Evolutionary conservation across 1,140 invertebrate genomes (phyloP).

Genomic region (Drosophila pruinosa): DNA sequence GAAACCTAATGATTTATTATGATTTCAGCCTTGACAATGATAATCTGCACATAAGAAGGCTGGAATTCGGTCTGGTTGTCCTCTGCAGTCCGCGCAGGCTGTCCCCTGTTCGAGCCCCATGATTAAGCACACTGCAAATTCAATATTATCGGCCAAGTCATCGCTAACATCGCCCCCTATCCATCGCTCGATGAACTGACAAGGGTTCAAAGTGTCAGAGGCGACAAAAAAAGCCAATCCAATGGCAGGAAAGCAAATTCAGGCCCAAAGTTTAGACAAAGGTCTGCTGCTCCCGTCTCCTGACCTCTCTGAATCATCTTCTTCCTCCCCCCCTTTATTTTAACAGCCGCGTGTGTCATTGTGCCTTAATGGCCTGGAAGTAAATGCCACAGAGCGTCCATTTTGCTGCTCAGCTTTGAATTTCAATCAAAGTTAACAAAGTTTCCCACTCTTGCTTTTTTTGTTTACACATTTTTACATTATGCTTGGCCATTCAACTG

Average conservation of each 20-base stretch:
- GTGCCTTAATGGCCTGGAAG: slow-evolving; percentile 51
- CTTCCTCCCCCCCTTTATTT: not conserved
- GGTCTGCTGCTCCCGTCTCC: not conserved
- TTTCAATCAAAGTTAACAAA: slow-evolving; percentile 46
- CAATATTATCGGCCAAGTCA: slow-evolving; percentile 37
- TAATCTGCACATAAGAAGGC: slow-evolving; percentile 30
- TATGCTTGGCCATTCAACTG: not conserved
- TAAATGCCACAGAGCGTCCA: slow-evolving; percentile 36
- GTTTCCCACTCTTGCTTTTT: slow-evolving; percentile 3
- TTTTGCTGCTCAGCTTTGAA: slow-evolving; percentile 25
- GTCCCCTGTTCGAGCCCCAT: not conserved
- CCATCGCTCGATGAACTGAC: slow-evolving; percentile 3
- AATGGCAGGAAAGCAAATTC: slow-evolving; percentile 26
- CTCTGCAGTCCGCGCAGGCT: slow-evolving; percentile 4
- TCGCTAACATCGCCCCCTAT: not conserved
- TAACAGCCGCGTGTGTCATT: slow-evolving; percentile 37
- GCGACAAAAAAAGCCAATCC: slow-evolving; percentile 43
- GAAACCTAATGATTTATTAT: slow-evolving; percentile 39
- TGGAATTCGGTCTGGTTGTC: slow-evolving; percentile 14
- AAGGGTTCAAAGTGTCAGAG: slow-evolving; percentile 31
- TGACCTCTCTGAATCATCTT: not conserved
- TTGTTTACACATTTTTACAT: slow-evolving; percentile 6
- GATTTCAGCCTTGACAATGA: slow-evolving; percentile 31
- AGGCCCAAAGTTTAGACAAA: slow-evolving; percentile 42
- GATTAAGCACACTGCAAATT: slow-evolving; percentile 34